These are phyloP conservation scores for Cephus pygmeus DNA, from an alignment of 2,888 invertebrate species.

Conservation along the genomic window DNA sequence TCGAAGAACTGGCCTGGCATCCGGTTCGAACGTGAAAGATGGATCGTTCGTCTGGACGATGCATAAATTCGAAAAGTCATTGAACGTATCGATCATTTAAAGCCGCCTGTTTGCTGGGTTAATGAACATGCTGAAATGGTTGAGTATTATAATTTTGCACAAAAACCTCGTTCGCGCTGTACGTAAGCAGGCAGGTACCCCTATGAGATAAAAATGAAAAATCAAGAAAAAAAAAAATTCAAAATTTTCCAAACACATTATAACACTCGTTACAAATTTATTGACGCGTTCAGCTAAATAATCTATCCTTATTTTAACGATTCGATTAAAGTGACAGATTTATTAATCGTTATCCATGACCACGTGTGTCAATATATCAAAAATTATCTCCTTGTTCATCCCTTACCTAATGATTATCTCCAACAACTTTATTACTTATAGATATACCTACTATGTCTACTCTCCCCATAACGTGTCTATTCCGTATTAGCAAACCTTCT, in stretches of 20 bases:
- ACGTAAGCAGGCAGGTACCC: background rate
- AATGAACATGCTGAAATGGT: background rate
- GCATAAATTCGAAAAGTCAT: background rate
- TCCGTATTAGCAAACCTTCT: constrained; percentile 56
- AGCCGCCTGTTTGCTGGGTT: background rate
- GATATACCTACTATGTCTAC: background rate
- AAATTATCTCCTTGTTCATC: background rate
- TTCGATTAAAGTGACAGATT: background rate
- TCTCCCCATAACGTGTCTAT: constrained; percentile 32
- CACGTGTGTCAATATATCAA: background rate
- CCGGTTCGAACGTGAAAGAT: background rate
- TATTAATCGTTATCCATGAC: background rate
- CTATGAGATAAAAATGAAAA: background rate
- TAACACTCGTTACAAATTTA: background rate
- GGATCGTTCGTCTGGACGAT: background rate
- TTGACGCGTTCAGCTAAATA: background rate
- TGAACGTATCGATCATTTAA: background rate
- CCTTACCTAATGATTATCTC: background rate
- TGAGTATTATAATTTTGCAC: background rate
- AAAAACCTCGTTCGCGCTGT: background rate
- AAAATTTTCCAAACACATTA: background rate
- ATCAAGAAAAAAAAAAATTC: background rate
- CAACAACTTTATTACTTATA: background rate
- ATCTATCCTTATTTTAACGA: background rate
- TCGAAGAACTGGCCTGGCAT: background rate